phyloP scores from a whole-genome alignment of 2,113 vertebrate species.

The Etheostoma cragini region DNA sequence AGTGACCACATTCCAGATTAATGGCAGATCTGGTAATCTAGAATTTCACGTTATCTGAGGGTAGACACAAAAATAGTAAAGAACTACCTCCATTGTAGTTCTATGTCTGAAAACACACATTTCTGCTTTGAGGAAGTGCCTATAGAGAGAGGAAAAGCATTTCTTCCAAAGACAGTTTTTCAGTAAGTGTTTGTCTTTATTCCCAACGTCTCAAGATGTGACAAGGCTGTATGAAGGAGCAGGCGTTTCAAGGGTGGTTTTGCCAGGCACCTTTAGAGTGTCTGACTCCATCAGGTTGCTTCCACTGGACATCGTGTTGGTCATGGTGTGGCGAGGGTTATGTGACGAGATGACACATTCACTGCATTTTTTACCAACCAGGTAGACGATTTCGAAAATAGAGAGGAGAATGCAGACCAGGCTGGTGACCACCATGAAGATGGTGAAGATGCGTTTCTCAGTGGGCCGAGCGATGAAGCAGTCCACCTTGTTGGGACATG shows the following conservation, averaged over 20 bases:
- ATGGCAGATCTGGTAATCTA: neutral
- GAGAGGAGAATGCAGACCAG: constrained; percentile 89
- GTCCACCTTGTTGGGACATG: constrained; percentile 94
- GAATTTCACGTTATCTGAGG: constrained; percentile 1
- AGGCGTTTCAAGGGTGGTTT: constrained; percentile 36
- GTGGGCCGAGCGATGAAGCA: constrained; percentile 95
- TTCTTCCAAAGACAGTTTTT: neutral
- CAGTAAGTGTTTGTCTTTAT: neutral
- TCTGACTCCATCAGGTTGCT: constrained; percentile 60
- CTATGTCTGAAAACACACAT: constrained; percentile 16
- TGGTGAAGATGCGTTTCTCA: constrained; percentile 95
- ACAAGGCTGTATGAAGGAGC: constrained; percentile 68
- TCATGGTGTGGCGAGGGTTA: constrained; percentile 29
- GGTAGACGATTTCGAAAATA: constrained; percentile 88
- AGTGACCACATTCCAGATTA: constrained; percentile 29
- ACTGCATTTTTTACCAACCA: constrained; percentile 87
- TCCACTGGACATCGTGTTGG: constrained; percentile 58
- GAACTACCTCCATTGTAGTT: constrained; percentile 9
- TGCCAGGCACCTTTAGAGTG: neutral
- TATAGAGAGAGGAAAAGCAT: neutral
- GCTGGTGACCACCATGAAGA: constrained; percentile 94
- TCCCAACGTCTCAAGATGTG: constrained; percentile 15
- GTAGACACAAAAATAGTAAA: constrained; percentile 1
- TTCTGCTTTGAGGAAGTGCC: constrained; percentile 17
- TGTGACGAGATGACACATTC: constrained; percentile 60